Evolutionary conservation across 2,113 vertebrate genomes (phyloP).

Genomic region (Hyaena hyaena): DNA sequence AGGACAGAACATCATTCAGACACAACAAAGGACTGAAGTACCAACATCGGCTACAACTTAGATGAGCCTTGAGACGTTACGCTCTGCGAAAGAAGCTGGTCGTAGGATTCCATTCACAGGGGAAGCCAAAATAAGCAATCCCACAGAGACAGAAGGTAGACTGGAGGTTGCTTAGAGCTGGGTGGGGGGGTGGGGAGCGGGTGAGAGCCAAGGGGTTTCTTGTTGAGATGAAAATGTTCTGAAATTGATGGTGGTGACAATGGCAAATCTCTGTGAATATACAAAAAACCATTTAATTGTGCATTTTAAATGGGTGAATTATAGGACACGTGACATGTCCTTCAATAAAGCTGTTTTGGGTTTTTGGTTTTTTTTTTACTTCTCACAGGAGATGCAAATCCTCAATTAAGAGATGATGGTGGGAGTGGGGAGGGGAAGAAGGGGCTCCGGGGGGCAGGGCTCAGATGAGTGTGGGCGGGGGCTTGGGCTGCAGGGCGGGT

Average conservation of each 20-base stretch:
- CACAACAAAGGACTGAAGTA: rapidly evolving
- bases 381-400: not conserved
- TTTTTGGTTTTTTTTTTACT: not conserved
- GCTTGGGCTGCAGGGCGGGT: not conserved
- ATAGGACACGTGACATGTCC: rapidly evolving
- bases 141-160: rapidly evolving
- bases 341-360: too few relatives aligned
- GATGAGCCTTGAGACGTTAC: rapidly evolving
- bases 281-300: not conserved
- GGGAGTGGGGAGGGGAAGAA: rapidly evolving
- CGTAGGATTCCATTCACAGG: rapidly evolving
- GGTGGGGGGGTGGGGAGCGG: rapidly evolving
- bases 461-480: not conserved
- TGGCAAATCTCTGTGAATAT: not conserved
- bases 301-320: not conserved
- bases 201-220: not conserved
- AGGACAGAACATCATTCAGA: rapidly evolving
- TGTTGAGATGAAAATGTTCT: not conserved
- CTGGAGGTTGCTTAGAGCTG: not conserved
- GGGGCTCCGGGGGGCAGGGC: rapidly evolving
- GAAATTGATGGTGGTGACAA: not conserved
- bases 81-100: too few relatives aligned
- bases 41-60: rapidly evolving
- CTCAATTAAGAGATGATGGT: not conserved
- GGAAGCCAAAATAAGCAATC: not conserved